Evolutionary conservation across 1,140 invertebrate genomes (phyloP), one percentile per base, ranked within the genome.

Genomic region (Fopius arisanus): DNA sequence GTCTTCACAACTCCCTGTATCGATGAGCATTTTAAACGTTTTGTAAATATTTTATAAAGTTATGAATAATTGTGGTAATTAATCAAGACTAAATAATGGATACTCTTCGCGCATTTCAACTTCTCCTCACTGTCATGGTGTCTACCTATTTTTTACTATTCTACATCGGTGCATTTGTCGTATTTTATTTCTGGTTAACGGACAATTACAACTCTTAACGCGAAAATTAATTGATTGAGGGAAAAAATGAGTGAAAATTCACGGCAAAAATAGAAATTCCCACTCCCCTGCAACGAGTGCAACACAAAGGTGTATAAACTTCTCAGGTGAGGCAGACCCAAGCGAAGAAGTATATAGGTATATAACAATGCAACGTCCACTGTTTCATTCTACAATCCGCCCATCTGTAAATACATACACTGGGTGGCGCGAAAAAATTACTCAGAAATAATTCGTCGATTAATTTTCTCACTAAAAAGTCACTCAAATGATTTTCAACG

Each of bases 71-170:
- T 1, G 3, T 33, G n/a, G 10, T 31, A 19, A 29, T 54, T 41
- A 26, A 23, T 51, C 14, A 23, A 54, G 29, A 68, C 23, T 21
- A 21, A 67, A 82, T 74, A 48, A 85, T 86, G 85, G 78, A 83
- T 28, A n/a, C 74, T 26, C 73, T 72, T 63, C 77, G 85, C 69
- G 75, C 85, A 63, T 5, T 84, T 37, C 82, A 87, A 48, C 74
- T 88, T 7, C 69, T 81, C 21, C 59, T 84, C 21, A 86, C 86
- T 1, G 77, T 81, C 63, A 40, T 79, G 3, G 68, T 87, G 54
- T 81, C 82, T 1, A 79, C 81, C 66, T 88, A 87, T 54, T 86
- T 88, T 80, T 77, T 88, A 4, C 29, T 86, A 3, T 82, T 87
- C 70, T 88, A 88, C 59, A 37, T 73, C 10, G 85, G 76, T 4